Conservation (phyloP, 2,888 invertebrate genomes). For the Physocephala rufipes region DNA sequence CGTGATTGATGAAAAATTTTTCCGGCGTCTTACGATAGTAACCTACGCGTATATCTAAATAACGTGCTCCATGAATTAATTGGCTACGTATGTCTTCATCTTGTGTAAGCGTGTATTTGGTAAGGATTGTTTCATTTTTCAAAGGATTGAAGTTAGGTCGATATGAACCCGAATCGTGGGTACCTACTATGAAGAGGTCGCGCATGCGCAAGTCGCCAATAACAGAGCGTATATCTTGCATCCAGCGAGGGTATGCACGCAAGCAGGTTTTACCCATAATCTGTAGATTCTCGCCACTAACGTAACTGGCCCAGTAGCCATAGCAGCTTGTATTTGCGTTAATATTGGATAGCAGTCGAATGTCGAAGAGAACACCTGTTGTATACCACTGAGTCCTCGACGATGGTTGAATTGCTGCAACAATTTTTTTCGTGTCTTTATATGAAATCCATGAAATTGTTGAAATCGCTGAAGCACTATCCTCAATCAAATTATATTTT, state of each 20-base stretch:
- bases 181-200: slow-evolving; percentile 74
- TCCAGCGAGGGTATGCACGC: slow-evolving; percentile 70
- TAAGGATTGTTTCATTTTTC: slow-evolving; percentile 63
- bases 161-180: slow-evolving; percentile 76
- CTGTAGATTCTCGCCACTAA: slow-evolving; percentile 52
- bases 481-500: slow-evolving; percentile 34
- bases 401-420: slow-evolving; percentile 57
- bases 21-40: slow-evolving; percentile 64
- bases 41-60: slow-evolving; percentile 71
- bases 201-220: slow-evolving; percentile 67
- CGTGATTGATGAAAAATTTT: slow-evolving; percentile 70
- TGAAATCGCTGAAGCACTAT: neutral
- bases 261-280: slow-evolving; percentile 67
- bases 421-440: slow-evolving; percentile 53
- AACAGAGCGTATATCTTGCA: slow-evolving; percentile 66
- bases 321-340: slow-evolving; percentile 59
- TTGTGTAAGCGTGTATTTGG: slow-evolving; percentile 68
- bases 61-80: slow-evolving; percentile 71
- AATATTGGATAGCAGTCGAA: slow-evolving; percentile 55
- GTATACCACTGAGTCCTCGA: slow-evolving; percentile 59
- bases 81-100: slow-evolving; percentile 71
- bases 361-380: slow-evolving; percentile 61
- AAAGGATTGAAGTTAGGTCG: slow-evolving; percentile 61
- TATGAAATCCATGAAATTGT: slow-evolving; percentile 57
- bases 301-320: slow-evolving; percentile 64